These are phyloP conservation scores for Aphidoletes aphidimyza DNA, from an alignment of 2,888 invertebrate genomes.

Conservation along the genomic window DNA sequence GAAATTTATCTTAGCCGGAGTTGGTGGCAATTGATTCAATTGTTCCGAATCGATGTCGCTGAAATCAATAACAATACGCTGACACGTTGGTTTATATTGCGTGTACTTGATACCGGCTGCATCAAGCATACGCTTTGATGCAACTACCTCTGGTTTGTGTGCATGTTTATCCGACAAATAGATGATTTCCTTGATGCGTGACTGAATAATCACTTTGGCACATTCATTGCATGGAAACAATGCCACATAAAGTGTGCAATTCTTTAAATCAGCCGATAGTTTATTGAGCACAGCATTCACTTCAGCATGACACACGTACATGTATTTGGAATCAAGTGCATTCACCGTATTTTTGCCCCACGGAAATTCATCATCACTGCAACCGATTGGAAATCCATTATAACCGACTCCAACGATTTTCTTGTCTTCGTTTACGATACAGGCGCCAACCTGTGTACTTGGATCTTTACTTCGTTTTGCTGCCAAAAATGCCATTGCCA, in stretches of 20 bases:
- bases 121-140: conserved; percentile 85
- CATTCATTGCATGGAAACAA: conserved; percentile 98
- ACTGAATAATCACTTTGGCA: conserved; percentile 95
- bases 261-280: conserved; percentile 79
- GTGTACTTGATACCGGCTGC: conserved; percentile 78
- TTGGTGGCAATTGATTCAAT: conserved; percentile 50
- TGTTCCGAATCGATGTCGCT: conserved; percentile 67
- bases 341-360: conserved; percentile 79
- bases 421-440: conserved; percentile 87
- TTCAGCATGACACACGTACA: conserved; percentile 98
- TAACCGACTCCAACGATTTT: conserved; percentile 94
- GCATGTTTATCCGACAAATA: conserved; percentile 87
- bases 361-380: conserved; percentile 87
- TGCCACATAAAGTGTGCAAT: conserved; percentile 87
- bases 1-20: conserved; percentile 10
- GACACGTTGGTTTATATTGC: conserved; percentile 72
- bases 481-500: conserved; percentile 90
- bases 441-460: conserved; percentile 91
- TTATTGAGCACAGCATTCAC: conserved; percentile 96
- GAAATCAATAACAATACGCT: conserved; percentile 77
- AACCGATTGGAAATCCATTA: conserved; percentile 95
- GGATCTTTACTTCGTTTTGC: conserved; percentile 97
- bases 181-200: conserved; percentile 82
- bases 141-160: conserved; percentile 74
- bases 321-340: conserved; percentile 79